Evolutionary conservation across 2,888 invertebrate genomes (phyloP).

Genomic region (Trachelus troglodyta): DNA sequence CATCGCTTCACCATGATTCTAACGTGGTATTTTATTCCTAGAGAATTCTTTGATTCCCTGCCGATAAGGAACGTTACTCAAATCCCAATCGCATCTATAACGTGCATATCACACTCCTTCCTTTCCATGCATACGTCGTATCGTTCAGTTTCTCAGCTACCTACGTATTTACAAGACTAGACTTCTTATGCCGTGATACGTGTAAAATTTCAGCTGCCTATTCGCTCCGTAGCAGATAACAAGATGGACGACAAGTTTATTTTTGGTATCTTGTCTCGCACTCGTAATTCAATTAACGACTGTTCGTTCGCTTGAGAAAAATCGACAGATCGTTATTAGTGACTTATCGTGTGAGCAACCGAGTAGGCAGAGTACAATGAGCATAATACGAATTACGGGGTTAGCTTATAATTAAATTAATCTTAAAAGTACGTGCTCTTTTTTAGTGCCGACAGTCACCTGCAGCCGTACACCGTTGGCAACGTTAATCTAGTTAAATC

Average conservation of each 20-base stretch:
- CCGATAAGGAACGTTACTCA: neutral
- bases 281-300: neutral
- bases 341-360: neutral
- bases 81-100: conserved; percentile 5
- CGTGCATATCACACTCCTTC: conserved; percentile 12
- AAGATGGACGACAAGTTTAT: neutral
- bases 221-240: neutral
- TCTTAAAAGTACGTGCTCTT: neutral
- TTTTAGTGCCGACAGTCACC: neutral
- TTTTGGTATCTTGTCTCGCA: neutral
- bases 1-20: neutral
- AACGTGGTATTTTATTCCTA: conserved; percentile 10
- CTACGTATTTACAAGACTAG: conserved; percentile 56
- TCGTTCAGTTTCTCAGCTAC: conserved; percentile 19
- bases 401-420: conserved; percentile 1
- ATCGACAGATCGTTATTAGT: neutral
- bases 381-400: conserved; percentile 1
- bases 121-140: conserved; percentile 1
- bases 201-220: neutral
- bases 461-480: neutral
- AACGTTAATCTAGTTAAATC: neutral
- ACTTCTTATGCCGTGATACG: conserved; percentile 28
- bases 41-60: conserved; percentile 11
- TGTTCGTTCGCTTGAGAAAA: neutral
- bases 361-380: conserved; percentile 1